phyloP scores from a whole-genome alignment of 2,888 invertebrate species.

The Strigamia crassipes region DNA sequence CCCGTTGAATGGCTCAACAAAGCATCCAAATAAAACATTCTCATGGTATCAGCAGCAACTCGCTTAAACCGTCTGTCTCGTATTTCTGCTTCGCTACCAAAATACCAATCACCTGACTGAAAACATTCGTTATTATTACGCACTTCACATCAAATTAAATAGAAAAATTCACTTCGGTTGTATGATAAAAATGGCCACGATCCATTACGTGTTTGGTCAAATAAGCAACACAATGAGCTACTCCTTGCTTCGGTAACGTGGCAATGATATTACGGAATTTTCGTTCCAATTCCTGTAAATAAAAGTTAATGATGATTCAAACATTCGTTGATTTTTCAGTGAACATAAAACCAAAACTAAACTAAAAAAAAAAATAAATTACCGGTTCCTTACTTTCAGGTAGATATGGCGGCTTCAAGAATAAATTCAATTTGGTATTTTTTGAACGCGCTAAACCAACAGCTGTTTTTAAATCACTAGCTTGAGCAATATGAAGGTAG shows the following conservation, averaged over 20 bases:
- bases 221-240: conserved; percentile 63
- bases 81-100: conserved; percentile 17
- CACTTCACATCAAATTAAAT: conserved; percentile 26
- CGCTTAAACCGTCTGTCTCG: neutral
- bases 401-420: conserved; percentile 67
- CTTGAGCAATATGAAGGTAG: conserved; percentile 76
- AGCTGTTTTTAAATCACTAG: conserved; percentile 75
- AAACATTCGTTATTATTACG: neutral
- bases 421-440: conserved; percentile 73
- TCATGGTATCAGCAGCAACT: conserved; percentile 53
- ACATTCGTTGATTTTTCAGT: neutral
- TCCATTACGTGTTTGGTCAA: conserved; percentile 56
- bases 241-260: conserved; percentile 58
- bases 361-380: conserved; percentile 15
- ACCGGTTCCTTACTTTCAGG: conserved; percentile 46
- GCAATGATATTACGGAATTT: conserved; percentile 61
- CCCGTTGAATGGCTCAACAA: conserved; percentile 55
- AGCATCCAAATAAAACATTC: conserved; percentile 57
- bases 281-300: conserved; percentile 53
- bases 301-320: neutral
- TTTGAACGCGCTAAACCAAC: conserved; percentile 75
- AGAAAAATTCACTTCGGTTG: neutral
- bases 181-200: conserved; percentile 30
- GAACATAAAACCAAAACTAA: too few relatives aligned
- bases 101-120: conserved; percentile 40